phyloP scores from a whole-genome alignment of 1,140 invertebrate species.

The Eueides isabella region DNA sequence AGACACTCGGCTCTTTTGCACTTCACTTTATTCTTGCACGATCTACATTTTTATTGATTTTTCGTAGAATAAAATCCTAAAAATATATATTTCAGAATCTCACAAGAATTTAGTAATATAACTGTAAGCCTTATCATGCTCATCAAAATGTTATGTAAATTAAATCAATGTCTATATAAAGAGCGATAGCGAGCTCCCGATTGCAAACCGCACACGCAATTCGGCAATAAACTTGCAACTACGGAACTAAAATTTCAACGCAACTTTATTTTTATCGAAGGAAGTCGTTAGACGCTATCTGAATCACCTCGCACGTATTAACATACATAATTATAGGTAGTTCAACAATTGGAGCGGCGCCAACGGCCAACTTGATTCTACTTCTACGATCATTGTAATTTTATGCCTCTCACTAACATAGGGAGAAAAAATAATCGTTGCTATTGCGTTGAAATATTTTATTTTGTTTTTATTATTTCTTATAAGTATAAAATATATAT shows the following conservation, averaged over 20 bases:
- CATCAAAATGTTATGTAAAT: slow-evolving; percentile 71
- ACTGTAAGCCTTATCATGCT: slow-evolving; percentile 6
- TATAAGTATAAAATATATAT: too few species aligned
- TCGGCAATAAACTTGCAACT: slow-evolving; percentile 77
- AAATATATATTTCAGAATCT: background rate
- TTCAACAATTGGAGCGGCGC: slow-evolving; percentile 74
- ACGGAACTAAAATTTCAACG: slow-evolving; percentile 81
- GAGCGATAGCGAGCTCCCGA: slow-evolving; percentile 66
- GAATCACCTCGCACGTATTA: slow-evolving; percentile 76
- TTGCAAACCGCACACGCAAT: slow-evolving; percentile 72
- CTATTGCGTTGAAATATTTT: background rate
- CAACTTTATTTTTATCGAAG: slow-evolving; percentile 80
- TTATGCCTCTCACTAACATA: slow-evolving; percentile 61
- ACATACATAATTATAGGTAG: slow-evolving; percentile 81
- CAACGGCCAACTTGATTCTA: slow-evolving; percentile 71
- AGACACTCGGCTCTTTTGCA: background rate
- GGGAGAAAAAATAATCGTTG: slow-evolving; percentile 33
- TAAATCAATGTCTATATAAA: slow-evolving; percentile 80
- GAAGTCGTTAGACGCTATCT: slow-evolving; percentile 80
- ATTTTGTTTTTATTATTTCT: background rate
- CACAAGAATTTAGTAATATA: background rate
- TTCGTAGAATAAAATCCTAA: background rate
- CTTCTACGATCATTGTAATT: slow-evolving; percentile 66
- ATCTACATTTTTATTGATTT: slow-evolving; percentile 3
- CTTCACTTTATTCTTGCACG: background rate